A percentile compares a stretch with the other conserved stretches of the same genome.
These are phyloP conservation scores for Parnassius glacialis DNA, from an alignment of 2,888 invertebrate species.

Conservation along the genomic window DNA sequence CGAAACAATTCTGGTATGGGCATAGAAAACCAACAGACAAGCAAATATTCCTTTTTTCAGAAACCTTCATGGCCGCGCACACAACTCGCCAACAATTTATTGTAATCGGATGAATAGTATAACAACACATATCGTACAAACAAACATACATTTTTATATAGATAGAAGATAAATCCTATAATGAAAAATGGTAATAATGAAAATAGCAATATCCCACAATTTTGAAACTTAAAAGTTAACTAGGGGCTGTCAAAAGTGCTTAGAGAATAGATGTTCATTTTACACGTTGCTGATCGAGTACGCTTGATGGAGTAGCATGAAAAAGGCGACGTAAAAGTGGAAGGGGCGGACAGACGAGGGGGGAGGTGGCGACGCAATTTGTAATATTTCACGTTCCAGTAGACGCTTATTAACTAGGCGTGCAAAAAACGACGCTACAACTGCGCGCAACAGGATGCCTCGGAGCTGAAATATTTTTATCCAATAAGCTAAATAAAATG, in stretches of 20 bases:
- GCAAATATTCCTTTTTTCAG: too few relatives aligned
- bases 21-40: too few relatives aligned
- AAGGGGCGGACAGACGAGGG: constrained; percentile 40
- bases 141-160: too few relatives aligned
- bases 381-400: constrained; percentile 81
- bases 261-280: constrained; percentile 53
- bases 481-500: not conserved
- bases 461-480: constrained; percentile 9
- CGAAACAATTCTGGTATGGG: too few relatives aligned
- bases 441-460: constrained; percentile 41
- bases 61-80: too few relatives aligned
- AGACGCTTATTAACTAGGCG: constrained; percentile 79
- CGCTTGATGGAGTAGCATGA: constrained; percentile 55
- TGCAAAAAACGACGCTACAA: constrained; percentile 72
- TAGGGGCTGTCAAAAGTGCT: constrained; percentile 29
- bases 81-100: too few relatives aligned
- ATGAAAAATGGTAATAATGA: too few relatives aligned
- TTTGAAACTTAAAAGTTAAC: constrained; percentile 13
- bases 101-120: too few relatives aligned
- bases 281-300: constrained; percentile 58
- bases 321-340: constrained; percentile 64
- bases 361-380: constrained; percentile 69
- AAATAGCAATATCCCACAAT: not conserved
- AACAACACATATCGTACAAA: too few relatives aligned
- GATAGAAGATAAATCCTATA: too few relatives aligned